Base-by-base conservation (phyloP, 2,113 vertebrate genomes). In the Chaenocephalus aceratus region DNA sequence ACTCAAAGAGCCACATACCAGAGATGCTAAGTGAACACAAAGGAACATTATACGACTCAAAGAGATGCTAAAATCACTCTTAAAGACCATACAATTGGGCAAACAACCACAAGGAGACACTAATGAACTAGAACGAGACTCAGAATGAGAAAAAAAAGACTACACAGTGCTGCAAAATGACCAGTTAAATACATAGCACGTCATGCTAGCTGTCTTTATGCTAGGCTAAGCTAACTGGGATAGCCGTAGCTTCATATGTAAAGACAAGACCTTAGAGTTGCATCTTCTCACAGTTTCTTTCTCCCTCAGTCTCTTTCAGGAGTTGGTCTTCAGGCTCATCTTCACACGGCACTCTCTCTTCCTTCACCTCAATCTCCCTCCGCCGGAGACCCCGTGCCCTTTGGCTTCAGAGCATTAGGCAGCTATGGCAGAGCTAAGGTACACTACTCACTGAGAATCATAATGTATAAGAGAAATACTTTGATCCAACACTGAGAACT, bases 401-500 rank as follows among this genome's bases (percentile, higher is more conserved):
- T 90, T 11, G 72, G 70, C 51, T 84, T 87, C 78, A 82, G 75
- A 52, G 57, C 79, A 0, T 9, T 76, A 0, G 56, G 77, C 11
- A 64, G 81, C 75, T 92, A 81, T 2, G 7, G 77, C 1, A 88
- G 83, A 86, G 41, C 79, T 0, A 94, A 94, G 91, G 94, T 95
- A 88, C 10, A 49, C 13, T 10, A 15, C 4, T 12, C 23, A 10
- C 1, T 63, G 13, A 77, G 0, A 18, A 57, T 45, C 9, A 41
- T 41, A 41, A 41, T 59, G 67, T 41, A 16, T 2, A 4, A 18
- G 14, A 45, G 2, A 10, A 9, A 10, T 49, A 5, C 1, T 34
- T 53, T 23, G 0, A 14, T 34, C 1, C 36, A 41, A 41, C 36
- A 41, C 36, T 41, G 36, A 51, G 2, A 51, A 18, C 49, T 15